A percentile compares a stretch with the other conserved stretches of the same genome.
Conservation (phyloP, 2,888 invertebrate species). For the Campoletis raptor region DNA sequence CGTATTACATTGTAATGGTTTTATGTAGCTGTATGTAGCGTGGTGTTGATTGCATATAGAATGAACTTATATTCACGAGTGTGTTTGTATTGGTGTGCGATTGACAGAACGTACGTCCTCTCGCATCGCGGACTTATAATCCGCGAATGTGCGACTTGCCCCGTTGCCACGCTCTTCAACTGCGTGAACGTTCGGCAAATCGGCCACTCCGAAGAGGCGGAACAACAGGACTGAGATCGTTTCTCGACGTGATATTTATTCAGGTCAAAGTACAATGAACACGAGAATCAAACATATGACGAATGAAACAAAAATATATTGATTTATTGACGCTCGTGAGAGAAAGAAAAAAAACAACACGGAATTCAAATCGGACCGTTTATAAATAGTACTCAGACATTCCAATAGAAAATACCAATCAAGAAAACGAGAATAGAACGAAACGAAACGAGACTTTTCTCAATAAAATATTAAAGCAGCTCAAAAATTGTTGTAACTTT, state of each 20-base stretch:
- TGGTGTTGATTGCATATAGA: conserved; percentile 47
- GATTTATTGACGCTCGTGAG: not conserved
- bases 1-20: conserved; percentile 15
- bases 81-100: not conserved
- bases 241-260: conserved; percentile 48
- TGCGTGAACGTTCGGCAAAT: conserved; percentile 40
- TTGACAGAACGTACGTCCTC: conserved; percentile 38
- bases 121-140: conserved; percentile 46
- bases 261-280: conserved; percentile 51
- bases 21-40: conserved; percentile 32
- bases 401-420: not conserved
- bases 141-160: conserved; percentile 40
- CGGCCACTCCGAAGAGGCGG: conserved; percentile 42
- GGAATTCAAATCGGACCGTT: not conserved
- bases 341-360: not conserved
- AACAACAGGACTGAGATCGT: conserved; percentile 25
- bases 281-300: conserved; percentile 19
- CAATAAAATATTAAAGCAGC: too few relatives aligned
- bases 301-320: conserved; percentile 3
- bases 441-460: too few relatives aligned
- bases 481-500: too few relatives aligned
- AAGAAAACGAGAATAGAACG: not conserved
- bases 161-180: conserved; percentile 23
- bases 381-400: not conserved
- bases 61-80: not conserved